phyloP scores from a whole-genome alignment of 2,888 invertebrate species.

The Tipula unca region DNA sequence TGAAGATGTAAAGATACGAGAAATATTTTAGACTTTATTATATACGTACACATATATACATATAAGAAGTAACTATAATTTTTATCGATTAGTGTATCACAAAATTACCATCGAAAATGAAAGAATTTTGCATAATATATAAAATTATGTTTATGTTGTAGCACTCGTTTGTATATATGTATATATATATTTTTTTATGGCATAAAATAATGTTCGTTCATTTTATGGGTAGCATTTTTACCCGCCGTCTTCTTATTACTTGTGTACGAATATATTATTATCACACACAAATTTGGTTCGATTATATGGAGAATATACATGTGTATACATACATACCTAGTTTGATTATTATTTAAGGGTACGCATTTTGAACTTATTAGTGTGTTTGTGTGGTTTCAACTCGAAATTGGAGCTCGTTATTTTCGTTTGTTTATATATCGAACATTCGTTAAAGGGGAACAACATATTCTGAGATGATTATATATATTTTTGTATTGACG shows the following conservation, averaged over 20 bases:
- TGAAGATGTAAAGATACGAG: not conserved
- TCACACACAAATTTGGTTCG: not conserved
- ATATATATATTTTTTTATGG: not conserved
- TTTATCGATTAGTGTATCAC: conserved; percentile 8
- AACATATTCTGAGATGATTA: not conserved
- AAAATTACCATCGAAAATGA: not conserved
- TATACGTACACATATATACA: not conserved
- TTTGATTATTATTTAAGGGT: not conserved
- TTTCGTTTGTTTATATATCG: not conserved
- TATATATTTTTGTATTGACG: not conserved
- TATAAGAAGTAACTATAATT: not conserved
- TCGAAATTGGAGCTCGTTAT: not conserved
- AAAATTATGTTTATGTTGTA: not conserved
- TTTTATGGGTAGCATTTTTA: not conserved
- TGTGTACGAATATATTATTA: not conserved
- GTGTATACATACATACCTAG: not conserved
- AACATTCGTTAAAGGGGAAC: not conserved
- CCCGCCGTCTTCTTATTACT: not conserved
- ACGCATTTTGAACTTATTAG: not conserved
- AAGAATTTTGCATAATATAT: not conserved
- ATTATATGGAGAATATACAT: not conserved
- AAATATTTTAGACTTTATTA: not conserved
- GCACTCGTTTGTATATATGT: not conserved
- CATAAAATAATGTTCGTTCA: not conserved
- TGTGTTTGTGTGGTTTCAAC: not conserved